Percentiles rank a stretch among this genome's conserved stretches.
Conservation (phyloP, 2,113 vertebrate genomes). For the Heterotis niloticus region DNA sequence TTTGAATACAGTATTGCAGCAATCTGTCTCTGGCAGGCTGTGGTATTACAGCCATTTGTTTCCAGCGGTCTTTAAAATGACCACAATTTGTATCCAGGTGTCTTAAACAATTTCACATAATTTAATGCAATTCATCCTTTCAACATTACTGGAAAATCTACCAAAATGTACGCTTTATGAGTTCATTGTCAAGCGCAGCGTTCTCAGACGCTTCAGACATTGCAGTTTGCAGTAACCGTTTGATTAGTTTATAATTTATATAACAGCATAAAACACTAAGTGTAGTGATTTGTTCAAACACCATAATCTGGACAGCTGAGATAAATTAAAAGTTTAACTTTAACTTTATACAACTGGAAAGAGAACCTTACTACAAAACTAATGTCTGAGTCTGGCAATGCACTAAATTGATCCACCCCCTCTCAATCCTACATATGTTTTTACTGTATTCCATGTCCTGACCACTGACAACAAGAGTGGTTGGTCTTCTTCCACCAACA, state of each 20-base stretch:
- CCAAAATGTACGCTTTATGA: not conserved
- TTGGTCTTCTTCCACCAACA: no score
- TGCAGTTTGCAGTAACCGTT: not conserved
- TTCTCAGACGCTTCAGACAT: not conserved
- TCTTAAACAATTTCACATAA: conserved; percentile 2
- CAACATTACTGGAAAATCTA: not conserved
- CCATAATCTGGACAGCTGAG: no score
- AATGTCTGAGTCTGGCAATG: no score
- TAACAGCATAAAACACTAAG: not conserved
- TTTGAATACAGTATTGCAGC: no score
- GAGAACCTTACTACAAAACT: no score
- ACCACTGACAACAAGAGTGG: no score
- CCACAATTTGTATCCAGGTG: not conserved
- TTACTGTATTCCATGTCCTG: no score
- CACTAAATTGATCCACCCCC: no score
- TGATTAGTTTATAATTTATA: not conserved
- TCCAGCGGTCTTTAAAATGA: not conserved
- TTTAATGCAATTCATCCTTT: not conserved
- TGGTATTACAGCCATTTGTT: not conserved
- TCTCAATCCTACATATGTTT: no score
- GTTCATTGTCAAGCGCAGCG: not conserved
- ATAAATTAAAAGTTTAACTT: no score
- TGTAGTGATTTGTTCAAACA: not conserved
- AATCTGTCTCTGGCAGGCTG: not conserved
- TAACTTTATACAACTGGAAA: no score